Percentiles rank a stretch among this genome's conserved stretches.
phyloP scores from a whole-genome alignment of 2,888 invertebrate genomes.

The Cheiracanthium punctorium region DNA sequence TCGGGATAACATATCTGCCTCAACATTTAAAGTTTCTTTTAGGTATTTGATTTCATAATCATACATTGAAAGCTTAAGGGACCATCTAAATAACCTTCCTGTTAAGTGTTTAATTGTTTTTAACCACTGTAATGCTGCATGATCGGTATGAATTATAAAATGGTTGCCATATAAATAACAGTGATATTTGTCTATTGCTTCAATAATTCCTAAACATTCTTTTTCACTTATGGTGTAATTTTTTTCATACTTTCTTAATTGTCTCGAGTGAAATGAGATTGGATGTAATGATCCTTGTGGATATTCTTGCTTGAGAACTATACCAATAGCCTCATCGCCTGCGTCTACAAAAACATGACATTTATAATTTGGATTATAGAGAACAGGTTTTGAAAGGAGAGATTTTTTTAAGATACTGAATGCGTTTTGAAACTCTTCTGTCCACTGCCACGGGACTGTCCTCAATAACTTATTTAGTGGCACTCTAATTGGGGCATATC shows the following conservation, averaged over 20 bases:
- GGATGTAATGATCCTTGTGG: not conserved
- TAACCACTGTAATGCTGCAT: not conserved
- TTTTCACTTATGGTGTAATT: not conserved
- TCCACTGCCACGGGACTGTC: not conserved
- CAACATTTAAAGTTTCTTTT: not conserved
- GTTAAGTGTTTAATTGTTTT: not conserved
- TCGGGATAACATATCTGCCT: constrained; percentile 4
- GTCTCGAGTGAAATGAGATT: not conserved
- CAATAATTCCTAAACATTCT: not conserved
- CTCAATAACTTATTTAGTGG: not conserved
- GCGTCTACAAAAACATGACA: not conserved
- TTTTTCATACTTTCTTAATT: not conserved
- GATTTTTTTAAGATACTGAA: not conserved
- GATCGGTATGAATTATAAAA: not conserved
- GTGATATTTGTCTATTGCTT: no score
- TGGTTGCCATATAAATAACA: not conserved
- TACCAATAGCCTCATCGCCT: not conserved
- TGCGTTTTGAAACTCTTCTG: not conserved
- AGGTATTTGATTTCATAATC: not conserved
- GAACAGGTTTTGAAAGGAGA: not conserved
- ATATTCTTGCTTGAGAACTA: not conserved
- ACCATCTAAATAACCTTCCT: not conserved
- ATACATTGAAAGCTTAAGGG: not conserved
- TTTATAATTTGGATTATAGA: not conserved
- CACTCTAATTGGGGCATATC: not conserved